Conservation (phyloP, 2,113 vertebrate genomes). For the Acanthisitta chloris region DNA sequence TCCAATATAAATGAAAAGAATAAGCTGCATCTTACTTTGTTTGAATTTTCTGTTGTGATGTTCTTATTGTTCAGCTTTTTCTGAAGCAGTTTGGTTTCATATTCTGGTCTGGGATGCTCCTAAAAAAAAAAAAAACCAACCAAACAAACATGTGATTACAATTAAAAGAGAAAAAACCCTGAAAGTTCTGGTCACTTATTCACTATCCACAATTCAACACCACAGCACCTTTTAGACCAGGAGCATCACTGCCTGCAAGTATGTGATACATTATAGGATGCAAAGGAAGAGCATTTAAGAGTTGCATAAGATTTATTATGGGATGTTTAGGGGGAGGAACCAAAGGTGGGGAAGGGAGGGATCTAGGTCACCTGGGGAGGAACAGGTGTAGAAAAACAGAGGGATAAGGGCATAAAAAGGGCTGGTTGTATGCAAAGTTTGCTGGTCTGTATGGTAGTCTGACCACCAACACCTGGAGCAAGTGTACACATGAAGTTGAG, state of each 20-base stretch:
- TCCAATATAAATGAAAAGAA: neutral
- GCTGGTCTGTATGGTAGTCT: neutral
- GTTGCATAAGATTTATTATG: neutral
- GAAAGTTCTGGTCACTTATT: neutral
- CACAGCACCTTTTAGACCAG: neutral
- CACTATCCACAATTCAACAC: neutral
- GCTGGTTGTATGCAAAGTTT: neutral
- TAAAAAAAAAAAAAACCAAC: constrained; percentile 38
- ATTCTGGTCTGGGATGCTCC: constrained; percentile 93
- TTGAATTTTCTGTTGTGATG: constrained; percentile 63
- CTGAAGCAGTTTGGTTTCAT: constrained; percentile 88
- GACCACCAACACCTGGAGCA: neutral
- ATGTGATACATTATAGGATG: neutral
- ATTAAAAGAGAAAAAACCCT: neutral
- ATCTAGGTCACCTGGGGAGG: neutral
- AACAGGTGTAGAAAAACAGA: neutral
- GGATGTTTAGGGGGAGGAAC: neutral
- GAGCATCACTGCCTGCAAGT: neutral
- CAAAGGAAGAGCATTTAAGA: neutral
- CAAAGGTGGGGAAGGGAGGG: neutral
- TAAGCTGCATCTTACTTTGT: constrained; percentile 71
- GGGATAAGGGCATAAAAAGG: neutral
- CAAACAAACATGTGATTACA: neutral
- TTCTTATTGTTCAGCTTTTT: constrained; percentile 83
- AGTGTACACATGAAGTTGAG: neutral